Base-by-base conservation (phyloP, 2,797 vertebrate genomes). In the Characodon lateralis region DNA sequence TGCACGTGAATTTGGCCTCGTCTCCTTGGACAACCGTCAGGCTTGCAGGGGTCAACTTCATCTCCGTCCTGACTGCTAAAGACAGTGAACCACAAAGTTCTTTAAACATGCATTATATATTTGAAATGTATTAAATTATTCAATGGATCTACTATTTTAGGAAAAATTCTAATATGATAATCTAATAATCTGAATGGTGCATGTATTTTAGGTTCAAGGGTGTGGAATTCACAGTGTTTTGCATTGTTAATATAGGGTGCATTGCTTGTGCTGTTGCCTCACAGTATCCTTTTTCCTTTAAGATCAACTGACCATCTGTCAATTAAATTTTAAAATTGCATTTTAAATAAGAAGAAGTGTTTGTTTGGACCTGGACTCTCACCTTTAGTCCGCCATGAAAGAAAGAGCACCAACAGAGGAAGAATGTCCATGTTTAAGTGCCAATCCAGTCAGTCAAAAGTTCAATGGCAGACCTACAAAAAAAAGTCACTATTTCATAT, bases 331-430 rank as follows among this genome's bases (percentile, higher is more conserved):
- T 51, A 16, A 51, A 5, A 18, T 18, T 51, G 18, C 16, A 20
- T 63, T 20, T 59, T 77, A 80, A 68, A 84, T 50, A 70, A 65
- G 51, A 63, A 59, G 35, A 59, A 73, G 26, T 68, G 63, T 81
- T 87, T 84, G 79, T 69, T 80, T 71, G 72, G 39, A 70, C 50
- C 51, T 71, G 55, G 73, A 77, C 28, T 71, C 90, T 93, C 80
- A 95, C 95, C 93, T 91, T 91, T 84, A 85, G 63, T 82, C 50
- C 51, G 51, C 83, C 61, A 85, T n/a, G 86, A 87, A 26, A 95
- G 85, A 0, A 93, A 82, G 1, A 93, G 72, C 48, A 89, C 10
- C 20, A 89, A 74, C 66, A 90, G 75, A 71, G 72, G 46, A 56
- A 86, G 61, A 74, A 73, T 24, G 69, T 74, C 71, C 93, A 95